These are phyloP conservation scores for Clanis bilineata DNA, from an alignment of 2,888 invertebrate genomes.

Conservation along the genomic window DNA sequence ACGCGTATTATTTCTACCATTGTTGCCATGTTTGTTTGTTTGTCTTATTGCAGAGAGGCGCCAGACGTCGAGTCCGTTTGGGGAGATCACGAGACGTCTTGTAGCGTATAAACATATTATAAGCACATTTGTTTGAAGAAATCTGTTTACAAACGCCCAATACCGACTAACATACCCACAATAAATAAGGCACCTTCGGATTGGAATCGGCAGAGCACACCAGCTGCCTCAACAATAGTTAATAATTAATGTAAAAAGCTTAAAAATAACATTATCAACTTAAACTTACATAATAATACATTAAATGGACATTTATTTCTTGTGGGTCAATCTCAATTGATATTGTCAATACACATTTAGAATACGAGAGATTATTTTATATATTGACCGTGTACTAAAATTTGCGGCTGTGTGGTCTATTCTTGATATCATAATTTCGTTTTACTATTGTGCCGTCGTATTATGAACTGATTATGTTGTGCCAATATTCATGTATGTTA, in stretches of 20 bases:
- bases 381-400: constrained; percentile 27
- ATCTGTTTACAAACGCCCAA: constrained; percentile 33
- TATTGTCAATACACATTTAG: constrained; percentile 47
- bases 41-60: constrained; percentile 73
- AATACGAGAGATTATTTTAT: constrained; percentile 42
- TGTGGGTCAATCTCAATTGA: constrained; percentile 53
- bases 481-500: constrained; percentile 64
- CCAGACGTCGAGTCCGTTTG: constrained; percentile 42
- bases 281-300: constrained; percentile 19
- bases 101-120: constrained; percentile 56
- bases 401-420: constrained; percentile 68
- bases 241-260: neutral
- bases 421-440: constrained; percentile 29
- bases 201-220: neutral
- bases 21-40: constrained; percentile 78
- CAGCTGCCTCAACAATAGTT: neutral
- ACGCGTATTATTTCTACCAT: constrained; percentile 42
- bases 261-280: neutral
- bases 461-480: constrained; percentile 40
- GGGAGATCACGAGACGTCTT: constrained; percentile 54
- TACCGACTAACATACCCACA: constrained; percentile 39
- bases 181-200: constrained; percentile 43
- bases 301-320: constrained; percentile 53
- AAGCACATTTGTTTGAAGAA: constrained; percentile 27
- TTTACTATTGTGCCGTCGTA: neutral